Evolutionary conservation across 2,113 vertebrate species (phyloP), one percentile per base, ranked within the genome.

Genomic region (Mormyrus lacerda): DNA sequence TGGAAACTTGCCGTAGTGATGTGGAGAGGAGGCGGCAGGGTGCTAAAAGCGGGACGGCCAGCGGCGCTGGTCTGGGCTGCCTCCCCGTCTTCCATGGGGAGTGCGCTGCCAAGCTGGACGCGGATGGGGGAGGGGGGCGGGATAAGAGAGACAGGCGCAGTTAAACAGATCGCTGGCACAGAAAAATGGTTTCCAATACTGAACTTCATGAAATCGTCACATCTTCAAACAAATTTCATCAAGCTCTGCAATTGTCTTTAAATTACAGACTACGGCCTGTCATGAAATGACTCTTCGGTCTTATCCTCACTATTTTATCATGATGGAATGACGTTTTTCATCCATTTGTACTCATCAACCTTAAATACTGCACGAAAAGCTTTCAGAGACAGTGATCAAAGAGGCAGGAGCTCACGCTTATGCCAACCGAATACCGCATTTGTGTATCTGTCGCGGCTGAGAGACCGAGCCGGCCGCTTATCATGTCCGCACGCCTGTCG

Each of bases 1-100:
- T 94, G 93, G 93, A 89, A 94, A 94, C 93, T 88, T 90, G 93
- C 92, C 93, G 91, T 91, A 90, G 92, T 90, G 91, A 92, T 69
- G 58, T 87, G 89, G 90, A 91, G 90, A 88, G 91, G 91, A 69
- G 91, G 90, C 19, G 89, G 92, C 83, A 88, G 82, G 90, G 83
- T 13, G 90, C 87, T 88, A 89, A 90, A 88, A 90, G 42, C 48
- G 50, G 90, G 90, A 69, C 82, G 89, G 69, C 65, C 91, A 90
- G 69, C 89, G 88, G 89, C 87, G 84, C 90, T 88, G 91, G 61
- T 89, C 89, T 85, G 88, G 88, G 85, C 90, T 84, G 79, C 87
- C 89, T 82, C 88, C 84, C 83, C 89, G 73, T 73, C 73, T 88
- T 91, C 90, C 69, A 88, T 84, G 90, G 91, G 89, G 91, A 92